Conservation (phyloP, 30 jellyfish, hydroid and myxozoan species). For the Clytia hemisphaerica region DNA sequence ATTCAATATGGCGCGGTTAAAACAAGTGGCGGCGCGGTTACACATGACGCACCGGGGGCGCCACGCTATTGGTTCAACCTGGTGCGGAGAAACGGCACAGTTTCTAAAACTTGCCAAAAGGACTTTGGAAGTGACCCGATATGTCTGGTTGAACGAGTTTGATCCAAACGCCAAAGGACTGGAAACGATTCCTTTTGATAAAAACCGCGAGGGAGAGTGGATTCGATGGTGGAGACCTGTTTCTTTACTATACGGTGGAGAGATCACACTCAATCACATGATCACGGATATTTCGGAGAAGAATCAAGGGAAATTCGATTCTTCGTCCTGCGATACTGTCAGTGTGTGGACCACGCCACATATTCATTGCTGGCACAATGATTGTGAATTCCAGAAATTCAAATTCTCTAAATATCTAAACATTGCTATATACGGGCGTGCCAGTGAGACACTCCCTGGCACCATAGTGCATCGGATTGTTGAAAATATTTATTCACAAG, state of each 20-base stretch:
- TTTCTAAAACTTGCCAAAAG: not conserved
- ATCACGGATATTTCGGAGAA: not conserved
- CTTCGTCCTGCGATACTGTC: not conserved
- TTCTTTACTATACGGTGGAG: not conserved
- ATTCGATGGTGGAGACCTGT: conserved; percentile 1
- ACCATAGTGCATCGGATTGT: not conserved
- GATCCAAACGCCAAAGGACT: not conserved
- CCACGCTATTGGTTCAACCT: conserved; percentile 17
- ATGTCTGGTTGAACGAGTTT: not conserved
- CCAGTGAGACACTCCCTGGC: not conserved
- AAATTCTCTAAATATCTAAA: not conserved
- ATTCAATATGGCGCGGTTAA: not conserved
- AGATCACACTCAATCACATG: not conserved
- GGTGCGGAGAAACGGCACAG: not conserved
- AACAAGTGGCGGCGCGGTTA: not conserved
- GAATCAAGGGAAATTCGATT: not conserved
- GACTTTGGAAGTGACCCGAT: not conserved
- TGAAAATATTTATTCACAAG: not conserved
- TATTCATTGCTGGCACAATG: conserved; percentile 6
- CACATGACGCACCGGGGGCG: conserved; percentile 1
- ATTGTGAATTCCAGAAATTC: not conserved
- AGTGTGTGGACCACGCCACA: not conserved
- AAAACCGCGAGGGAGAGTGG: conserved; percentile 1
- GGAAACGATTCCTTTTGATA: not conserved
- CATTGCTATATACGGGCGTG: not conserved